phyloP scores from a whole-genome alignment of 64 coral and sea anemone species.

The Pachyseris speciosa region DNA sequence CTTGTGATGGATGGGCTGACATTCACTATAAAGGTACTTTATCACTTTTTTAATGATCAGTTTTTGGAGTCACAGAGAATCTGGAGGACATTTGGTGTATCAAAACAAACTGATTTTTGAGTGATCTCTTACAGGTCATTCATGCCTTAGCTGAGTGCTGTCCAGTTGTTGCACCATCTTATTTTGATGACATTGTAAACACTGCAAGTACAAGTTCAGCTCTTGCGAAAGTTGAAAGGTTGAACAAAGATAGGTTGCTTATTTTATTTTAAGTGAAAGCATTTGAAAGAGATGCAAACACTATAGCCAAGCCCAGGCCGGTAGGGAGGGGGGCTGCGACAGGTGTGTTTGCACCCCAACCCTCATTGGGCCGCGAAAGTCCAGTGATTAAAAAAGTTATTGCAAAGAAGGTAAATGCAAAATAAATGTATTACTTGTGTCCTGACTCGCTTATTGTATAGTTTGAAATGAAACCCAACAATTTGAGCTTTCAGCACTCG shows the following conservation, averaged over 20 bases:
- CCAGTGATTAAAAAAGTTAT: no score
- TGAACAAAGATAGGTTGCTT: background rate
- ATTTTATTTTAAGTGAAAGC: background rate
- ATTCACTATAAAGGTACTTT: slow-evolving; percentile 84
- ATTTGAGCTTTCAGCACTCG: no score
- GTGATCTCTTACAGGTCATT: slow-evolving; percentile 59
- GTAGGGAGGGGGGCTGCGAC: no score
- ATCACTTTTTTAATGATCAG: background rate
- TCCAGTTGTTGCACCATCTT: slow-evolving; percentile 68
- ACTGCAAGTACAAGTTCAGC: background rate
- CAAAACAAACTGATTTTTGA: background rate
- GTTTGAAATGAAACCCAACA: no score
- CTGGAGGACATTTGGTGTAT: background rate
- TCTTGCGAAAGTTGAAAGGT: background rate
- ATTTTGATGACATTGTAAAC: slow-evolving; percentile 71
- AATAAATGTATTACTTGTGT: no score
- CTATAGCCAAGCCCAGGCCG: background rate
- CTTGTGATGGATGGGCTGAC: slow-evolving; percentile 87
- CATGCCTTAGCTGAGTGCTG: slow-evolving; percentile 88
- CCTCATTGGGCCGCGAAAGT: no score
- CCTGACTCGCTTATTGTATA: no score
- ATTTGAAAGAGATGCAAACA: no score
- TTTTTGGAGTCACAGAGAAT: background rate
- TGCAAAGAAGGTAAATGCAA: no score
- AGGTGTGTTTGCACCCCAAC: no score